These are phyloP conservation scores for Holotrichia oblita DNA, from an alignment of 1,140 invertebrate species.

Conservation along the genomic window DNA sequence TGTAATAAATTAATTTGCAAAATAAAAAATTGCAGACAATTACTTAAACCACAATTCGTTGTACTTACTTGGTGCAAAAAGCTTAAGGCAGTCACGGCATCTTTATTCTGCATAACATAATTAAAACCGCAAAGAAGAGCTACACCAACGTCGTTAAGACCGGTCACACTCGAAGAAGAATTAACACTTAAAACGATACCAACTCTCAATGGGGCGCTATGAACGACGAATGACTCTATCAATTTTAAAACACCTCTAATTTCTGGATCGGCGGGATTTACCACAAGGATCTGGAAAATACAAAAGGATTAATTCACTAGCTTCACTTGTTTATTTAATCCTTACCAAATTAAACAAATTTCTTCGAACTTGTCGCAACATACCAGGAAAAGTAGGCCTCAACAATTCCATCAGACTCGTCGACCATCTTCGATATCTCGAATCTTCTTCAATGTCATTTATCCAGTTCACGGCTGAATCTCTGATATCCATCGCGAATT, in stretches of 20 bases:
- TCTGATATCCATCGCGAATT: slow-evolving; percentile 93
- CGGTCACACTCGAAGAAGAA: slow-evolving; percentile 64
- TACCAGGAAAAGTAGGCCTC: slow-evolving; percentile 95
- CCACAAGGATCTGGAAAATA: slow-evolving; percentile 77
- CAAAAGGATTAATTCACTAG: slow-evolving; percentile 44
- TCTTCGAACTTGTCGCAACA: slow-evolving; percentile 91
- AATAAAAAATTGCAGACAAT: too few relatives aligned
- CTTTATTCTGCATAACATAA: slow-evolving; percentile 84
- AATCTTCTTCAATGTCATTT: slow-evolving; percentile 95
- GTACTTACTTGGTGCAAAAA: slow-evolving; percentile 68
- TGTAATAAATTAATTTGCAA: slow-evolving; percentile 43
- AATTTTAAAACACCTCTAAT: slow-evolving; percentile 83
- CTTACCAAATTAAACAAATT: slow-evolving; percentile 93
- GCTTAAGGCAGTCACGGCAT: slow-evolving; percentile 76
- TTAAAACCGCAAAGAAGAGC: slow-evolving; percentile 92
- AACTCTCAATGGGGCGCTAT: slow-evolving; percentile 87
- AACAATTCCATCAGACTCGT: slow-evolving; percentile 88
- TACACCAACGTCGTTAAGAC: slow-evolving; percentile 79
- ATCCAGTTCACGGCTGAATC: slow-evolving; percentile 93
- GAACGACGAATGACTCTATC: slow-evolving; percentile 90
- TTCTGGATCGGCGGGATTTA: slow-evolving; percentile 82
- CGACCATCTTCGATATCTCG: slow-evolving; percentile 85
- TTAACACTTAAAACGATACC: slow-evolving; percentile 88
- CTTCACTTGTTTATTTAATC: slow-evolving; percentile 39
- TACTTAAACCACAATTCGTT: too few relatives aligned